Conservation (phyloP, 2,797 vertebrate species). For the Sebastes umbrosus region DNA sequence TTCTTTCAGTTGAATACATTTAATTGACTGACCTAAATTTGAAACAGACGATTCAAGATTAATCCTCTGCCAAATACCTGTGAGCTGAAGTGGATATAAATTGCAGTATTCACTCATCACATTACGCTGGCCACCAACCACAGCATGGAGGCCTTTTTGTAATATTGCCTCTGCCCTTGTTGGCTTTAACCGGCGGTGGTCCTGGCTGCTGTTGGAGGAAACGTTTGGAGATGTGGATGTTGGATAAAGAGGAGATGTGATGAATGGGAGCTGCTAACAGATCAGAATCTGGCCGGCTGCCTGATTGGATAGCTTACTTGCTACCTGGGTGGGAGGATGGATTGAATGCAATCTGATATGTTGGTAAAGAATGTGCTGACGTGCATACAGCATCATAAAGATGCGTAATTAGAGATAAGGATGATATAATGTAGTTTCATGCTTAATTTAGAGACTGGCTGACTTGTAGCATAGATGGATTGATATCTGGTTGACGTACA, state of each 20-base stretch:
- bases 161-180: not conserved
- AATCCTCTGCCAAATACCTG: not conserved
- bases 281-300: conserved; percentile 28
- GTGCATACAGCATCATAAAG: conserved; percentile 26
- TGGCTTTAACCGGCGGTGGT: not conserved
- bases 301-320: conserved; percentile 31
- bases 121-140: not conserved
- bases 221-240: not conserved
- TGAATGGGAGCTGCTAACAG: conserved; percentile 22
- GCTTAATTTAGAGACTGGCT: conserved; percentile 43
- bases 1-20: not conserved
- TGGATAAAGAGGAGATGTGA: conserved; percentile 18
- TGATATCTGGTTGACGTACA: conserved; percentile 5
- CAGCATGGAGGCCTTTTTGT: not conserved
- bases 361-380: conserved; percentile 18
- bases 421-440: conserved; percentile 29
- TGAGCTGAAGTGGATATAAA: not conserved
- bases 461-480: conserved; percentile 19
- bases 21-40: not conserved
- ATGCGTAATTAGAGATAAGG: conserved; percentile 39
- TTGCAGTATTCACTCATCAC: not conserved
- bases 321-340: conserved; percentile 33
- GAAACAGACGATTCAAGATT: not conserved
- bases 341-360: conserved; percentile 19
- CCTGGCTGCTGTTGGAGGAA: conserved; percentile 4